Conservation (phyloP, 1,140 invertebrate species). For the Drosophila tristis region DNA sequence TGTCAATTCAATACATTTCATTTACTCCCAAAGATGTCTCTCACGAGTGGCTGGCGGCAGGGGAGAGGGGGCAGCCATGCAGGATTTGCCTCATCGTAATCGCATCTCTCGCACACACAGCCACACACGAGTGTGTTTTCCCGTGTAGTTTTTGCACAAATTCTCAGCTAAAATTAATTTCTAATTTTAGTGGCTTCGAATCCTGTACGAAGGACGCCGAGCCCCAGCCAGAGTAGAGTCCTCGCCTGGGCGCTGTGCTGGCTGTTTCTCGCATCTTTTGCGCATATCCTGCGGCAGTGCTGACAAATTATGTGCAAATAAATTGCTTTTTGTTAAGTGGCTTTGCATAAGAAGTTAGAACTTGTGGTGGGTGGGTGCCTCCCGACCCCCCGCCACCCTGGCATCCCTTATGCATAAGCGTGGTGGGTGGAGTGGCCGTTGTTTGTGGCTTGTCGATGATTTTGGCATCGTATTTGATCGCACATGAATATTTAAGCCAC, state of each 20-base stretch:
- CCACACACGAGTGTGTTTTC: constrained; percentile 51
- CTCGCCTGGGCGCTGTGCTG: background rate
- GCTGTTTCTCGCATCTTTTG: constrained; percentile 34
- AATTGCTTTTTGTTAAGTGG: constrained; percentile 83
- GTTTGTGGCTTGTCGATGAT: constrained; percentile 17
- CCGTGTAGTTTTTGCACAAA: constrained; percentile 72
- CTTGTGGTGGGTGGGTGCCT: constrained; percentile 40
- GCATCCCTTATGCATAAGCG: background rate
- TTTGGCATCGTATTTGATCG: constrained; percentile 34
- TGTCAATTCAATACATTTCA: constrained; percentile 83
- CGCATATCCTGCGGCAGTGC: constrained; percentile 74
- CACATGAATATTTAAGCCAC: constrained; percentile 75
- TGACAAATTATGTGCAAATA: constrained; percentile 83
- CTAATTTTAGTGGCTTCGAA: constrained; percentile 68
- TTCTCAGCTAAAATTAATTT: constrained; percentile 78
- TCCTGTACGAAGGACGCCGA: background rate
- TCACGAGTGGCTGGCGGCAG: background rate
- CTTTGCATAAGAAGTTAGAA: constrained; percentile 80
- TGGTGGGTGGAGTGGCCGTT: constrained; percentile 21
- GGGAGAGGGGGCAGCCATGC: background rate
- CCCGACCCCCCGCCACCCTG: constrained; percentile 12
- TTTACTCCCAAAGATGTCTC: constrained; percentile 60
- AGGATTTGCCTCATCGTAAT: constrained; percentile 36
- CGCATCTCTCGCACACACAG: constrained; percentile 31
- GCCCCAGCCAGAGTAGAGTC: too few relatives aligned